These are phyloP conservation scores for Oxycera nigricornis DNA, from an alignment of 2,888 invertebrate species.

Conservation along the genomic window DNA sequence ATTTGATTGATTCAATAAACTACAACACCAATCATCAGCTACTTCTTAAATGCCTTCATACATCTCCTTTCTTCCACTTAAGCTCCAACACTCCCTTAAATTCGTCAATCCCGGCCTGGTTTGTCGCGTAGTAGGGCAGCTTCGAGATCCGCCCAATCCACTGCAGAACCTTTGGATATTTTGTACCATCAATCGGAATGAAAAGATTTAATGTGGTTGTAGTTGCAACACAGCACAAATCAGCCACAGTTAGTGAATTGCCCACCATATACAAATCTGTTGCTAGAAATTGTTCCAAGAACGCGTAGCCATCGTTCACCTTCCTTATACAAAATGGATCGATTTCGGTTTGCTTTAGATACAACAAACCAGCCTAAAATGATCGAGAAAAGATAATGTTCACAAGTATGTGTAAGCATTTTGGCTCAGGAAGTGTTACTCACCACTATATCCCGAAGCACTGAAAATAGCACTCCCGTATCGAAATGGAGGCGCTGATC, in stretches of 20 bases:
- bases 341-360: background rate
- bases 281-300: constrained; percentile 52
- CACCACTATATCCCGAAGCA: constrained; percentile 39
- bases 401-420: background rate
- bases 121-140: constrained; percentile 42
- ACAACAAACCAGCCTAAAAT: background rate
- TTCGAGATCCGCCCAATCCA: constrained; percentile 48
- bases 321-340: background rate
- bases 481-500: constrained; percentile 56
- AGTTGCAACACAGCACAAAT: constrained; percentile 43
- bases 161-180: constrained; percentile 42
- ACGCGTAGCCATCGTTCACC: constrained; percentile 44
- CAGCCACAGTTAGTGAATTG: constrained; percentile 45
- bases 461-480: constrained; percentile 50
- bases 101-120: constrained; percentile 4
- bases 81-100: background rate
- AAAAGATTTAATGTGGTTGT: constrained; percentile 40
- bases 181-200: constrained; percentile 40
- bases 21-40: no score
- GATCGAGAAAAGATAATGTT: background rate
- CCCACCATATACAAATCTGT: constrained; percentile 42
- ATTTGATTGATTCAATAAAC: no score
- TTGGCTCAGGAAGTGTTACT: constrained; percentile 30
- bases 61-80: background rate
- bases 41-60: no score